Conservation (phyloP, 1,140 invertebrate genomes). For the Lepidotrigona ventralis region DNA sequence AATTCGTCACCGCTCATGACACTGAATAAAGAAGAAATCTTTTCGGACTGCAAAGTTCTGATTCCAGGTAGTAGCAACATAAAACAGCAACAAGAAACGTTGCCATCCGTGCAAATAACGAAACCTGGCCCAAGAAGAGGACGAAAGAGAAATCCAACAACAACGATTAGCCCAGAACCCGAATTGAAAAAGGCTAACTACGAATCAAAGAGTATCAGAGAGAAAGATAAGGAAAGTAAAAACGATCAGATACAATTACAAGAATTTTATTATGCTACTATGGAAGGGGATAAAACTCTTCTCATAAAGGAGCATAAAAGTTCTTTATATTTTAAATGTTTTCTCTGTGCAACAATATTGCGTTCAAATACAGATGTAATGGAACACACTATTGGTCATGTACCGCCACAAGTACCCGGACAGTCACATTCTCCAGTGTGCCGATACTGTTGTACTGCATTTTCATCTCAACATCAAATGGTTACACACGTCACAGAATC, state of each 20-base stretch:
- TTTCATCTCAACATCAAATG: slow-evolving; percentile 76
- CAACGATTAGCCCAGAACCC: slow-evolving; percentile 49
- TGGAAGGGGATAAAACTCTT: slow-evolving; percentile 70
- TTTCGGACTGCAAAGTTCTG: background rate
- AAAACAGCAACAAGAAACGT: slow-evolving; percentile 36
- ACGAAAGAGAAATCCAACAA: slow-evolving; percentile 71
- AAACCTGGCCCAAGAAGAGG: slow-evolving; percentile 69
- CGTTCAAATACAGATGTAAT: slow-evolving; percentile 82
- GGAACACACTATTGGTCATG: slow-evolving; percentile 86
- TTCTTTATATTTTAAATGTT: slow-evolving; percentile 78
- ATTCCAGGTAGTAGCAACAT: background rate
- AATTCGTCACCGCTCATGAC: slow-evolving; percentile 49
- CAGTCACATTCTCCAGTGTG: slow-evolving; percentile 74
- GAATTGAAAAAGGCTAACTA: slow-evolving; percentile 63
- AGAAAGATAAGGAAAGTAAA: slow-evolving; percentile 61
- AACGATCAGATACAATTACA: slow-evolving; percentile 70
- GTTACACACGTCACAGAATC: slow-evolving; percentile 74
- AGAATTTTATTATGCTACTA: slow-evolving; percentile 76
- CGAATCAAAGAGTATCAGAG: slow-evolving; percentile 51
- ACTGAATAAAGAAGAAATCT: slow-evolving; percentile 53
- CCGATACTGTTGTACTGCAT: slow-evolving; percentile 76
- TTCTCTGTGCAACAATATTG: slow-evolving; percentile 82
- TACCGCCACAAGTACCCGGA: slow-evolving; percentile 76
- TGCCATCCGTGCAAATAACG: slow-evolving; percentile 48
- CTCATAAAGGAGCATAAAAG: slow-evolving; percentile 67